Percentiles rank a stretch among this genome's conserved stretches.
Conservation (phyloP, 1,140 invertebrate species). For the Delia radicum region DNA sequence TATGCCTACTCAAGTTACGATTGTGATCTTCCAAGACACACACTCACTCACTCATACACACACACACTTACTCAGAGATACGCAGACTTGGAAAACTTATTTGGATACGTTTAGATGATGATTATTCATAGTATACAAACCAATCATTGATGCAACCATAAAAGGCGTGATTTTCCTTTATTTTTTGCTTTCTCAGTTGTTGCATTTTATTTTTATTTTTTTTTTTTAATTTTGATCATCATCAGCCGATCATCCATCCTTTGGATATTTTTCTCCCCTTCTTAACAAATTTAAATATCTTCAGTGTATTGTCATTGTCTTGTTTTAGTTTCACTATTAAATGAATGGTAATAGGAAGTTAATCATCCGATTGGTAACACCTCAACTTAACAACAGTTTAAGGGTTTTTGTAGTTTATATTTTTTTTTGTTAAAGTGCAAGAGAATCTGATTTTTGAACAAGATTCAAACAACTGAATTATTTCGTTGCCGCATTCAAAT, state of each 20-base stretch:
- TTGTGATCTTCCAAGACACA: constrained; percentile 29
- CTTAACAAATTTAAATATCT: not conserved
- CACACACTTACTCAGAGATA: not conserved
- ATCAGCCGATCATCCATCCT: constrained; percentile 1
- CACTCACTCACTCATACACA: not conserved
- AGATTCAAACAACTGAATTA: too few relatives aligned
- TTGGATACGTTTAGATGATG: not conserved
- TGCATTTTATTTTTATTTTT: too few relatives aligned
- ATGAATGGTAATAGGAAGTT: too few relatives aligned
- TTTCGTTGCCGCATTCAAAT: too few relatives aligned
- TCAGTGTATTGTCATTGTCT: too few relatives aligned
- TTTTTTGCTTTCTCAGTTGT: not conserved
- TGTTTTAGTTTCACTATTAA: too few relatives aligned
- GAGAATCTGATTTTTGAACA: too few relatives aligned
- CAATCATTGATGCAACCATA: constrained; percentile 22
- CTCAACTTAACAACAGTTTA: too few relatives aligned
- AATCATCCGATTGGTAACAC: too few relatives aligned
- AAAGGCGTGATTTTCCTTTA: constrained; percentile 25
- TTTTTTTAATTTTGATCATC: constrained; percentile 22
- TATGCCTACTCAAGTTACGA: constrained; percentile 32
- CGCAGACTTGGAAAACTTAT: not conserved
- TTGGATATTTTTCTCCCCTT: not conserved
- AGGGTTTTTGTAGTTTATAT: too few relatives aligned
- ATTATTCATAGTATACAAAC: not conserved
- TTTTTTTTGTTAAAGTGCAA: too few relatives aligned